Percentiles rank a stretch among this genome's conserved stretches.
Conservation (phyloP, 2,888 invertebrate species). For the Orthosia incerta region DNA sequence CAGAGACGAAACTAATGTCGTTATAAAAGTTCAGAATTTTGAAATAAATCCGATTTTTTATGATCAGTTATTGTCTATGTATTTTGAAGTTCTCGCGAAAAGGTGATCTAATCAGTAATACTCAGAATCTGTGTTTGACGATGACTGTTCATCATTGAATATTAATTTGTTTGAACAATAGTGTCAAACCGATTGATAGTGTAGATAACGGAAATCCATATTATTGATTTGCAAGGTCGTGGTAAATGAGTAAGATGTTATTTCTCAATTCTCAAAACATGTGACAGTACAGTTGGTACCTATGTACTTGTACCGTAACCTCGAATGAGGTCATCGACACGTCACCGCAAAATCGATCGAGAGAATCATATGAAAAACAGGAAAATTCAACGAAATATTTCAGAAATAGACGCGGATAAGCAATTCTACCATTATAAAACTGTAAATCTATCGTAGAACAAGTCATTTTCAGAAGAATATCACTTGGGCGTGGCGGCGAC, state of each 20-base stretch:
- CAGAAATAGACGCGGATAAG: neutral
- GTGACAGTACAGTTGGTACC: constrained; percentile 21
- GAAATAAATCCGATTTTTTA: neutral
- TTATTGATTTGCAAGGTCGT: constrained; percentile 39
- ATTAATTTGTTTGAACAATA: constrained; percentile 28
- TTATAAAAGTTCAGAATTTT: neutral
- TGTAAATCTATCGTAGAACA: neutral
- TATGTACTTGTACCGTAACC: constrained; percentile 45
- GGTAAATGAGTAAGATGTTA: constrained; percentile 5
- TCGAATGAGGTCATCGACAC: constrained; percentile 79
- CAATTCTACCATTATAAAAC: neutral
- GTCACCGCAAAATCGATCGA: constrained; percentile 57
- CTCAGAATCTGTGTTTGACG: constrained; percentile 25
- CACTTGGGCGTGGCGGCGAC: constrained; percentile 57
- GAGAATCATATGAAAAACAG: constrained; percentile 25
- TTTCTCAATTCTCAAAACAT: constrained; percentile 36
- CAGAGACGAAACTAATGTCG: too few relatives aligned
- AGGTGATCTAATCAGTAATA: constrained; percentile 12
- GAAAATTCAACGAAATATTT: constrained; percentile 6
- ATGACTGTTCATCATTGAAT: constrained; percentile 16
- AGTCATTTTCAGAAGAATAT: neutral
- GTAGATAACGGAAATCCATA: constrained; percentile 18
- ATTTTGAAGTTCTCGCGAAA: constrained; percentile 1
- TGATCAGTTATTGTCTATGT: too few relatives aligned
- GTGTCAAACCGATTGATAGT: constrained; percentile 17